These are phyloP conservation scores for Sphaerodactylus townsendi DNA, from an alignment of 2,113 vertebrate genomes.

Conservation along the genomic window DNA sequence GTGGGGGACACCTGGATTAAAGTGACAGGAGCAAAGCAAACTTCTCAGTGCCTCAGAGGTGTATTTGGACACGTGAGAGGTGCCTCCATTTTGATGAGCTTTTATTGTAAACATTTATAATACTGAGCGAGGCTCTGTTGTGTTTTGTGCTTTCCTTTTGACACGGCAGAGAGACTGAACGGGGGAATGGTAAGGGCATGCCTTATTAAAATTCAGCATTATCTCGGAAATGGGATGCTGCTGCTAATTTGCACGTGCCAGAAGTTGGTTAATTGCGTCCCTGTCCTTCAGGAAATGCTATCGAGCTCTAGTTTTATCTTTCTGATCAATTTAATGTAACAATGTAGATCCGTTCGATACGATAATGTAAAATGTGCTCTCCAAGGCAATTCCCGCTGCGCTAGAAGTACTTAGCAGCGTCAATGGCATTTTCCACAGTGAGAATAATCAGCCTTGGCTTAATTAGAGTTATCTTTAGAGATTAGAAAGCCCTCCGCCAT, in stretches of 20 bases:
- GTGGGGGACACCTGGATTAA: neutral
- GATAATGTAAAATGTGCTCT: conserved; percentile 69
- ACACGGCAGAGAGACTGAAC: neutral
- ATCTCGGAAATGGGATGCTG: neutral
- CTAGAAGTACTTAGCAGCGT: conserved; percentile 73
- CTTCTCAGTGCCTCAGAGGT: no score
- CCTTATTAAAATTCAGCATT: neutral
- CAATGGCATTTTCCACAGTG: conserved; percentile 63
- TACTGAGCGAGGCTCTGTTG: neutral
- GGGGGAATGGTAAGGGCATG: neutral
- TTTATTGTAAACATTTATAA: neutral
- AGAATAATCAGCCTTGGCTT: conserved; percentile 72
- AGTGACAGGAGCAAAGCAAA: neutral
- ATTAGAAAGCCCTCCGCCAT: conserved; percentile 65
- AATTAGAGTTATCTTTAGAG: conserved; percentile 76
- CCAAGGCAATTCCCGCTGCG: conserved; percentile 69
- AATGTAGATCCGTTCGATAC: conserved; percentile 64
- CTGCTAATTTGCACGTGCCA: conserved; percentile 36
- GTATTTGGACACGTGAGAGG: neutral
- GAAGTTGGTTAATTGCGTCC: conserved; percentile 35
- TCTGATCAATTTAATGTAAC: conserved; percentile 60
- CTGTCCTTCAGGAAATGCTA: conserved; percentile 32
- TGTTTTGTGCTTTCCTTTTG: neutral
- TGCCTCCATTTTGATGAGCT: neutral
- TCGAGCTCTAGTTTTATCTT: conserved; percentile 32